Evolutionary conservation across 2,113 vertebrate genomes (phyloP).

Genomic region (Paramormyrops kingsleyae): DNA sequence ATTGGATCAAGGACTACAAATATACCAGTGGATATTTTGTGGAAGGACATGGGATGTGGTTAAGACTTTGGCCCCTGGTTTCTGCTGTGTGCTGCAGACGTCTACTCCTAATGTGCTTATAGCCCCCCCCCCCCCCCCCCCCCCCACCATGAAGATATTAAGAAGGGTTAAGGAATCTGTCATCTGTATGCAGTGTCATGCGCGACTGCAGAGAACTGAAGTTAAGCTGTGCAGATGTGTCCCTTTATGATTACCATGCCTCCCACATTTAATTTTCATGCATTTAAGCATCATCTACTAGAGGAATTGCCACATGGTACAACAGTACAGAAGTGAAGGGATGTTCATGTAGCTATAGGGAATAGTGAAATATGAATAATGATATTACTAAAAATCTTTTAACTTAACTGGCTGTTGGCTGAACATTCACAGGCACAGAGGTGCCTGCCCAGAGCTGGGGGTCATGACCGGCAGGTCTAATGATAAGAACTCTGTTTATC

Average conservation of each 20-base stretch:
- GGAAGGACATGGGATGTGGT: neutral
- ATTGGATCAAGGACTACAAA: neutral
- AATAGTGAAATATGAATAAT: neutral
- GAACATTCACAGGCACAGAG: neutral
- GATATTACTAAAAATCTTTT: neutral
- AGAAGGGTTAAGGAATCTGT: neutral
- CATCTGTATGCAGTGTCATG: neutral
- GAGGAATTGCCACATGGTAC: neutral
- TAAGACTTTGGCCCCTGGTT: neutral
- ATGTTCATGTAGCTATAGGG: neutral
- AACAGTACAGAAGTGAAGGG: neutral
- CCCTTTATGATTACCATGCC: neutral
- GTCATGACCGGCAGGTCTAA: neutral
- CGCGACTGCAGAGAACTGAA: neutral
- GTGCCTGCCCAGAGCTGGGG: neutral
- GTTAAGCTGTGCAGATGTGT: neutral
- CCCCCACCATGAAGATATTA: neutral
- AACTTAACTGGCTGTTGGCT: neutral
- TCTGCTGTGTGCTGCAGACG: neutral
- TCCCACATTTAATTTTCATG: neutral
- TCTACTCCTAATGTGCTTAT: neutral
- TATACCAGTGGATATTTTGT: neutral
- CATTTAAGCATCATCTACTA: neutral
- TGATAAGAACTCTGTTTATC: neutral
- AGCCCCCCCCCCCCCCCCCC: neutral